These are phyloP conservation scores for Engystomops pustulosus DNA, from an alignment of 2,113 vertebrate genomes.

Conservation along the genomic window DNA sequence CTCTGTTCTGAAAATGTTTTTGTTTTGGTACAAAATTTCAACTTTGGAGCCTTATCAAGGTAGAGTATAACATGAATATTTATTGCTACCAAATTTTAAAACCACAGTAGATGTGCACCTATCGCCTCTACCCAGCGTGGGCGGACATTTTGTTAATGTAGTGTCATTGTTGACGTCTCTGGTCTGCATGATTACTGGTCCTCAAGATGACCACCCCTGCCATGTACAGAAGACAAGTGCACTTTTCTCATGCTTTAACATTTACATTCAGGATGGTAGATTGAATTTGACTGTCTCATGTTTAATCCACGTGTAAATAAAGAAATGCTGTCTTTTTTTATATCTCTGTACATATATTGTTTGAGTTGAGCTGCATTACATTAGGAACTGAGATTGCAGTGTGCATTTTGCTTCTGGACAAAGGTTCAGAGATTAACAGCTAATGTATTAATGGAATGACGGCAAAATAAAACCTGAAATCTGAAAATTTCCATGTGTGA, in stretches of 20 bases:
- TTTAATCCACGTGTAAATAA: constrained; percentile 53
- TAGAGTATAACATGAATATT: background rate
- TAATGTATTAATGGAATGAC: constrained; percentile 70
- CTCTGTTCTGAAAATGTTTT: background rate
- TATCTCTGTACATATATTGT: constrained; percentile 55
- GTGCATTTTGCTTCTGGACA: constrained; percentile 51
- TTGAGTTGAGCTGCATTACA: constrained; percentile 46
- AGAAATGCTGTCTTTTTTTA: constrained; percentile 48
- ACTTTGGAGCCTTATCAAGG: background rate
- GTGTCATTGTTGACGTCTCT: background rate
- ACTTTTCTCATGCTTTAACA: constrained; percentile 44
- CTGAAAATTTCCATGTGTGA: background rate
- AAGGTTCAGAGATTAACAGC: constrained; percentile 52
- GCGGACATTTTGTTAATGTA: constrained; percentile 4
- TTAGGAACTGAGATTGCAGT: constrained; percentile 45
- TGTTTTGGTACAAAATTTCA: background rate
- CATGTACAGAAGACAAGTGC: background rate
- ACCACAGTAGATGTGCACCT: background rate
- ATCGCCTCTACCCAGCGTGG: background rate
- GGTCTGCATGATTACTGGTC: background rate
- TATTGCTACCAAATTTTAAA: background rate
- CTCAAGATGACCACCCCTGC: background rate
- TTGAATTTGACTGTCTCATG: constrained; percentile 48
- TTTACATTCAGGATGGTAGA: constrained; percentile 44
- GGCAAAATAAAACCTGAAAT: constrained; percentile 64